Conservation (phyloP, 2,797 vertebrate species). For the Pseudotriccus pelzelni region DNA sequence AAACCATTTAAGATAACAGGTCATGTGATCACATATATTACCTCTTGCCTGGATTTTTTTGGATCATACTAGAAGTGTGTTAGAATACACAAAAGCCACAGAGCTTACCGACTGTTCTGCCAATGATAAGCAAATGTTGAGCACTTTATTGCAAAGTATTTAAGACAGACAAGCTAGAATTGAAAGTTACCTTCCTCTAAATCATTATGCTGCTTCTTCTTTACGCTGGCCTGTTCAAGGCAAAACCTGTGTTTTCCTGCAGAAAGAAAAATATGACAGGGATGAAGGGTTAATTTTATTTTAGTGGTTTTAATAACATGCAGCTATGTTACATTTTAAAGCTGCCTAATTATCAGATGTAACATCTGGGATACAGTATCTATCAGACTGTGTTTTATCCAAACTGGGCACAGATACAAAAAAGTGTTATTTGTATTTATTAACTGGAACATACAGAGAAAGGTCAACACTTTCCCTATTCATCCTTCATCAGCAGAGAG, state of each 20-base stretch:
- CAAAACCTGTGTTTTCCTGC: constrained; percentile 44
- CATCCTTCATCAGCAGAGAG: constrained; percentile 13
- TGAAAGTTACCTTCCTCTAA: constrained; percentile 40
- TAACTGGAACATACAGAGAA: constrained; percentile 38
- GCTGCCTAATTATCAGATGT: constrained; percentile 61
- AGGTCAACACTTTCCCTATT: constrained; percentile 39
- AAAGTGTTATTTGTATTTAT: constrained; percentile 57
- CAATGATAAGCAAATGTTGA: neutral
- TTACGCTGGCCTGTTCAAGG: constrained; percentile 49
- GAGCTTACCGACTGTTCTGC: constrained; percentile 1
- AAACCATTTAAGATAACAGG: constrained; percentile 69
- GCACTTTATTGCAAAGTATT: constrained; percentile 15
- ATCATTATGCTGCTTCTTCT: constrained; percentile 45
- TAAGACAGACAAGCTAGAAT: constrained; percentile 31
- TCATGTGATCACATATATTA: constrained; percentile 56
- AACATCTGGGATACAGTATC: constrained; percentile 53
- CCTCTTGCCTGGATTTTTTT: constrained; percentile 51
- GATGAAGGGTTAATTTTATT: constrained; percentile 54
- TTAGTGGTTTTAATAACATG: constrained; percentile 12
- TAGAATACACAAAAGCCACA: constrained; percentile 27
- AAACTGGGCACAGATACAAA: constrained; percentile 33
- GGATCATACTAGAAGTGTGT: constrained; percentile 9
- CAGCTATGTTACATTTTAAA: constrained; percentile 47
- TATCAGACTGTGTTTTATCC: constrained; percentile 44
- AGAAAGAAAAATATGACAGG: constrained; percentile 6